Percentiles rank a stretch among this genome's conserved stretches.
phyloP scores from a whole-genome alignment of 2,888 invertebrate species.

The Tinea semifulvella region DNA sequence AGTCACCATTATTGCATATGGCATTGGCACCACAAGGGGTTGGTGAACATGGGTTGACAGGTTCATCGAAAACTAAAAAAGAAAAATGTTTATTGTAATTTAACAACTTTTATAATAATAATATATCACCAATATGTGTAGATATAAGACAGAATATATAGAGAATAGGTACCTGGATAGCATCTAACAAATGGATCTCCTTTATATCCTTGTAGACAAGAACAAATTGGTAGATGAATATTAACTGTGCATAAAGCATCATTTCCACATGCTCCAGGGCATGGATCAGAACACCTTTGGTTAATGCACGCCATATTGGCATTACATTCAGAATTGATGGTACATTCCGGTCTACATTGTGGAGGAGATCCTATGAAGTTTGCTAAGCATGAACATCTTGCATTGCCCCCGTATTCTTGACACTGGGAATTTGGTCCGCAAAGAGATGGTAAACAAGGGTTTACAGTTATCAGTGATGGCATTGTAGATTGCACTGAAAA shows the following conservation, averaged over 20 bases:
- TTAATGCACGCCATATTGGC: conserved; percentile 74
- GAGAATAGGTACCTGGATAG: conserved; percentile 34
- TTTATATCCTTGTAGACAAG: conserved; percentile 71
- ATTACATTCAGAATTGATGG: conserved; percentile 75
- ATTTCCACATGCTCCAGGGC: conserved; percentile 79
- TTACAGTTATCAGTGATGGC: conserved; percentile 34
- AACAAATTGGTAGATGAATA: conserved; percentile 75
- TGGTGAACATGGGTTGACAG: conserved; percentile 70
- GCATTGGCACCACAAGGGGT: conserved; percentile 76
- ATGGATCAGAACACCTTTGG: conserved; percentile 78
- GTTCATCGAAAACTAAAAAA: conserved; percentile 37
- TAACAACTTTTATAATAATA: background rate
- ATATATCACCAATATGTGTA: background rate
- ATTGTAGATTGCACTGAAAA: conserved; percentile 38
- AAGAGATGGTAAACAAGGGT: conserved; percentile 78
- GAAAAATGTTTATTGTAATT: background rate
- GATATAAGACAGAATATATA: background rate
- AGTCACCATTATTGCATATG: conserved; percentile 70
- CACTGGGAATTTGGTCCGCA: conserved; percentile 84
- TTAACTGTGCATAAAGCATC: conserved; percentile 78
- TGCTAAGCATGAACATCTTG: conserved; percentile 75
- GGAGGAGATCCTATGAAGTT: conserved; percentile 81
- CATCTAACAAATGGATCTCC: conserved; percentile 78
- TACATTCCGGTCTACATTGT: conserved; percentile 78
- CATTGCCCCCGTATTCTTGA: conserved; percentile 70